Conservation (phyloP, 2,888 invertebrate species). For the Chymomyza fuscimana region DNA sequence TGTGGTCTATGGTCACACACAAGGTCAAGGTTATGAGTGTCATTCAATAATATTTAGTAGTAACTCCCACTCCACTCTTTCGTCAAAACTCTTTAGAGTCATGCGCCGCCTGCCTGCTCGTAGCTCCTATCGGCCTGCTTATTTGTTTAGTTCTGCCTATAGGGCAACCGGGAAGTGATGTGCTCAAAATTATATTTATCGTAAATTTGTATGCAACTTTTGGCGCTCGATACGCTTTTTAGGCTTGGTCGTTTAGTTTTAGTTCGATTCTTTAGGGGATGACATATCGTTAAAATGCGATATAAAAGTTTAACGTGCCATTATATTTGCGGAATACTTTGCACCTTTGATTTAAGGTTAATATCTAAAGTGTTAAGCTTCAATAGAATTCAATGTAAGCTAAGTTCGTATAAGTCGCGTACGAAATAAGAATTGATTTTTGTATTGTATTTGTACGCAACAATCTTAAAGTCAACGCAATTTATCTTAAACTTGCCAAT, state of each 20-base stretch:
- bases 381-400: no score
- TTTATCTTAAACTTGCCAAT: no score
- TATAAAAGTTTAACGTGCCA: slow-evolving; percentile 52
- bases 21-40: neutral
- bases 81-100: neutral
- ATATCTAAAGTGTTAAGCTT: slow-evolving; percentile 17
- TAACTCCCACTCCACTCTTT: neutral
- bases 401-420: no score
- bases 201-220: slow-evolving; percentile 26
- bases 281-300: slow-evolving; percentile 51
- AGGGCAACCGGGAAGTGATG: slow-evolving; percentile 32
- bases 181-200: slow-evolving; percentile 51
- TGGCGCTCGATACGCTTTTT: slow-evolving; percentile 17
- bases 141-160: neutral
- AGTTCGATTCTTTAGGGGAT: slow-evolving; percentile 1
- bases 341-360: slow-evolving; percentile 47
- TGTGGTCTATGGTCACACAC: neutral
- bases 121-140: no score
- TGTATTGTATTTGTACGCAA: no score
- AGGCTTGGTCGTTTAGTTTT: slow-evolving; percentile 16
- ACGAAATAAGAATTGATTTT: no score
- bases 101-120: neutral
- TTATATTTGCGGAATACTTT: slow-evolving; percentile 60
- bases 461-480: no score
- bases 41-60: neutral